Base-by-base conservation (phyloP, 2,797 vertebrate genomes). In the Sebastes oblongus region DNA sequence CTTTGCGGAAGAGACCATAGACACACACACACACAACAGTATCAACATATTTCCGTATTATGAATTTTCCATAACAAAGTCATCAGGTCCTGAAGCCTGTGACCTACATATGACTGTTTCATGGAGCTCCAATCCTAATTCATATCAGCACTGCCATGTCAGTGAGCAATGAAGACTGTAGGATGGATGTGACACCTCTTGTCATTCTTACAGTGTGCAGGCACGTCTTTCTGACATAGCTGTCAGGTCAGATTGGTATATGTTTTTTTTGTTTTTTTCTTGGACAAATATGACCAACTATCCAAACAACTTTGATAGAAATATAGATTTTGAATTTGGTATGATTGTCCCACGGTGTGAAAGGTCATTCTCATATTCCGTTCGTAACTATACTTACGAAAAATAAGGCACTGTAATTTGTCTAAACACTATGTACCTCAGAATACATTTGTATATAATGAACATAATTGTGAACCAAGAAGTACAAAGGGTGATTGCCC, bases 201-300 rank as follows among this genome's bases (percentile, higher is more conserved):
- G 78, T 89, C 87, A 90, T 73, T 79, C 67, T 22, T 54, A 29
- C 36, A 69, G 62, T 59, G 55, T 82, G 54, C 76, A 79, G 56
- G 22, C 58, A n/a, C 32, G 65, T 71, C 72, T 81, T 74, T 36
- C 72, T 78, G 79, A 88, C 78, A 79, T 16, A 29, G 54, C 68
- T 92, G 91, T 89, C 89, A 87, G 71, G 60, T 88, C 83, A 84
- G 32, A 85, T 89, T 34, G 71, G 58, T 74, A 32, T 65, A 18
- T 61, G 55, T 16, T 24, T 72, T 55, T 24, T 11, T 77, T 62
- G 60, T 59, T 56, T 69, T 59, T 56, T 77, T 77, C 20, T 61
- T 24, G 20, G 58, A 86, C 66, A 81, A 74, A 86, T 71, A 60
- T 64, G 58, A 66, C 61, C 34, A 72, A 60, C 61, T 32, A 30